phyloP scores from a whole-genome alignment of 2,888 invertebrate species.

The Xylota sylvarum region DNA sequence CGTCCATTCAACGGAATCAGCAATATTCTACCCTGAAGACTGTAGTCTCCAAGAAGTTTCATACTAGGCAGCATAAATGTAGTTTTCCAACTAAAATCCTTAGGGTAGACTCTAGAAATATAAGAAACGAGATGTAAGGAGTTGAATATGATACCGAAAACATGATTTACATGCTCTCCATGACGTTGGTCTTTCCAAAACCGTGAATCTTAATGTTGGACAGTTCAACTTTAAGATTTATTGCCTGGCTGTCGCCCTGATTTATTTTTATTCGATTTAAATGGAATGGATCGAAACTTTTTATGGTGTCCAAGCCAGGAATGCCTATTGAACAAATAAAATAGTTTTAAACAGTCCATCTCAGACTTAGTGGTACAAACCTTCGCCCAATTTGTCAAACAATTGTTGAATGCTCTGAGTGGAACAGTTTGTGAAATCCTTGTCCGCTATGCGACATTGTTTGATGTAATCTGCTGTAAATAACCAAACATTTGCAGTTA shows the following conservation, averaged over 20 bases:
- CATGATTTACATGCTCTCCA: conserved; percentile 86
- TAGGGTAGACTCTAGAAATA: conserved; percentile 87
- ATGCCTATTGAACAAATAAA: conserved; percentile 79
- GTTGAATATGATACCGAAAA: too few relatives aligned
- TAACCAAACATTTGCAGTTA: conserved; percentile 57
- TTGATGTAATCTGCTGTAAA: conserved; percentile 88
- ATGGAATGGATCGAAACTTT: conserved; percentile 89
- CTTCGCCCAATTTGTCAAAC: conserved; percentile 88
- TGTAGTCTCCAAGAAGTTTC: conserved; percentile 89
- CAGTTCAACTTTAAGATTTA: conserved; percentile 90
- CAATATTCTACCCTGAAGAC: conserved; percentile 89
- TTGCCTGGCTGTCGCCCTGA: conserved; percentile 89
- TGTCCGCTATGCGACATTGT: conserved; percentile 88
- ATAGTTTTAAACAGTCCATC: background rate
- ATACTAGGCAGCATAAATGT: conserved; percentile 88
- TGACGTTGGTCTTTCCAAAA: conserved; percentile 88
- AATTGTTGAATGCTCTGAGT: conserved; percentile 88
- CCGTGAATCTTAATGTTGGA: conserved; percentile 89
- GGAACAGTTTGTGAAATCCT: conserved; percentile 89
- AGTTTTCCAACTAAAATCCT: conserved; percentile 90
- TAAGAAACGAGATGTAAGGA: background rate
- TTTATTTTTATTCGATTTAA: conserved; percentile 89
- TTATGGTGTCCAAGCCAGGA: conserved; percentile 85
- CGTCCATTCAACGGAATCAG: conserved; percentile 89
- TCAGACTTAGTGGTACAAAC: conserved; percentile 81